A percentile compares a stretch with the other conserved stretches of the same genome.
phyloP scores from a whole-genome alignment of 2,113 vertebrate species.

The Oenanthe oenanthe region DNA sequence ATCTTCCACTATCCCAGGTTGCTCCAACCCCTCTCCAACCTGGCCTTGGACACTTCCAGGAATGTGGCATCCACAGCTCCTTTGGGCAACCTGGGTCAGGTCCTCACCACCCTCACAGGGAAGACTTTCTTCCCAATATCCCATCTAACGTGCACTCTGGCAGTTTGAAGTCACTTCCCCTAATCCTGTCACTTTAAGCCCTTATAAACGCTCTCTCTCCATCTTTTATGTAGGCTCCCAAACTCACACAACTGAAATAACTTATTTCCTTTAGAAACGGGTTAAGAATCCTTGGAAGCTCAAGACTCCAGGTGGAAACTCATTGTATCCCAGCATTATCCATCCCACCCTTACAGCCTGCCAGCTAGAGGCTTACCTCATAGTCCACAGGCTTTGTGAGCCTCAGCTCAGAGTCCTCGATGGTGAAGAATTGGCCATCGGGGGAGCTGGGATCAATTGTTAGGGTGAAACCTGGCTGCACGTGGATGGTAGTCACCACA shows the following conservation, averaged over 20 bases:
- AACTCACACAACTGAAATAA: not conserved
- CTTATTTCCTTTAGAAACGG: not conserved
- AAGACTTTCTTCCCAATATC: not conserved
- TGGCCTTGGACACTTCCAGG: not conserved
- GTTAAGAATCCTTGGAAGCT: not conserved
- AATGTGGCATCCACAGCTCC: not conserved
- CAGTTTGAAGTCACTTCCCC: not conserved
- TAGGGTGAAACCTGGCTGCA: not conserved
- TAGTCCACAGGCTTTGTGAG: constrained; percentile 28
- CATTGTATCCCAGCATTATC: not conserved
- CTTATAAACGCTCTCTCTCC: not conserved
- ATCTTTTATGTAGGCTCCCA: not conserved
- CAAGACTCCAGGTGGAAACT: not conserved
- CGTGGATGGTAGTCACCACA: not conserved
- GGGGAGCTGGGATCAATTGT: not conserved
- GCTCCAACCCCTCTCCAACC: accelerated
- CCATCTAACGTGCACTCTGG: not conserved
- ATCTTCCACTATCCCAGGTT: not conserved
- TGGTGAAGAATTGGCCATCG: not conserved
- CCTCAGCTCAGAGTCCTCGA: not conserved
- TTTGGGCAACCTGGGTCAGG: not conserved
- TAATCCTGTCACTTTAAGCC: not conserved
- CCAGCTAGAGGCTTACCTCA: constrained; percentile 32
- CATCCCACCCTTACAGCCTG: not conserved
- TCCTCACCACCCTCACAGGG: not conserved